A percentile compares a stretch with the other conserved stretches of the same genome.
Evolutionary conservation across 2,888 invertebrate genomes (phyloP).

Genomic region (Polydrusus tereticollis): DNA sequence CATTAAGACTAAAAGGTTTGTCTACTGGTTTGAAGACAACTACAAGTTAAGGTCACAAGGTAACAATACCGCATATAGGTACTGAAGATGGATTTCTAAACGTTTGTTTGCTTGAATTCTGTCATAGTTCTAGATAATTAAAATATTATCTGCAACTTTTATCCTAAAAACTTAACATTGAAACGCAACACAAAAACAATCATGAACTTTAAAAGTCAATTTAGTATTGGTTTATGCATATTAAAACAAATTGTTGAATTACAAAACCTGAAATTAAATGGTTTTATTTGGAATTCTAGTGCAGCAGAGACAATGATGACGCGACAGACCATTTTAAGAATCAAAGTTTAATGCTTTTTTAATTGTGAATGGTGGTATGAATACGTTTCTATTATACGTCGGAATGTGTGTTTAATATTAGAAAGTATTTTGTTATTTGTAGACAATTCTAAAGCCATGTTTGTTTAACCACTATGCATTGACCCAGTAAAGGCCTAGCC

Average conservation of each 20-base stretch:
- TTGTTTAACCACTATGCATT: too few species aligned
- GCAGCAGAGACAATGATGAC: slow-evolving; percentile 8
- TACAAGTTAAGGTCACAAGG: too few species aligned
- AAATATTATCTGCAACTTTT: too few species aligned
- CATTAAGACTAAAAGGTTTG: too few species aligned
- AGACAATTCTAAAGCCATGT: slow-evolving; percentile 49
- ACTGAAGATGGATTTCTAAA: too few species aligned
- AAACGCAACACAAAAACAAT: background rate
- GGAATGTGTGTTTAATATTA: background rate
- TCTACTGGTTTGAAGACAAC: too few species aligned
- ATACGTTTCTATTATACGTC: background rate
- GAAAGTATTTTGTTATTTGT: background rate
- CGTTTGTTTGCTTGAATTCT: too few species aligned
- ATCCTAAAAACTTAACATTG: background rate
- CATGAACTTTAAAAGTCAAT: background rate
- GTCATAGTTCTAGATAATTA: too few species aligned
- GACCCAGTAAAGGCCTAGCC: background rate
- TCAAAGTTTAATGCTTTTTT: background rate
- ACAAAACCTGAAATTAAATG: slow-evolving; percentile 15
- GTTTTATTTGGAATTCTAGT: slow-evolving; percentile 19
- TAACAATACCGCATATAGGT: too few species aligned
- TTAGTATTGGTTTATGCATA: background rate
- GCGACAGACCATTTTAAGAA: background rate
- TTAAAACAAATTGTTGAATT: background rate
- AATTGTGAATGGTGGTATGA: background rate